Conservation (phyloP, 2,113 vertebrate species). For the Hydropotes inermis region DNA sequence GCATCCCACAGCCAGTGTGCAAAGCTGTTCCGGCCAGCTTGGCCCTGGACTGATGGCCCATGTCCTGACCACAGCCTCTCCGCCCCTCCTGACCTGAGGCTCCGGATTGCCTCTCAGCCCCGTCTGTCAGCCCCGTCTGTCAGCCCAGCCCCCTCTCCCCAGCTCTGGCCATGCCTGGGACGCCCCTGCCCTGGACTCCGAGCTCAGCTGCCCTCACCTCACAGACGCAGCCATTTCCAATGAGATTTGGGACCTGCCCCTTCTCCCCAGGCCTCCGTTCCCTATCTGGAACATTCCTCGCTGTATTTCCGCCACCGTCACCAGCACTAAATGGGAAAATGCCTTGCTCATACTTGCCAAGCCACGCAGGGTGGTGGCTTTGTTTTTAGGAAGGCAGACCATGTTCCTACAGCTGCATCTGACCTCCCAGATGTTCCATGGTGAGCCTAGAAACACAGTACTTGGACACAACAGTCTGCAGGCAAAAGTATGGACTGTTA, state of each 20-base stretch:
- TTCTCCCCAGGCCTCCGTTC: background rate
- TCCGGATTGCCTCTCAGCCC: background rate
- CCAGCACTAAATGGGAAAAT: background rate
- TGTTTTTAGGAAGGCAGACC: background rate
- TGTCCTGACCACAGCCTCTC: accelerated
- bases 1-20: background rate
- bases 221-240: accelerated
- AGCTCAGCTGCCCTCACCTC: background rate
- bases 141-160: accelerated
- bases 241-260: background rate
- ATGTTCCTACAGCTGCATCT: background rate
- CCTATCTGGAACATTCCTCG: background rate
- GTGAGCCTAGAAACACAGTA: background rate
- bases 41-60: background rate
- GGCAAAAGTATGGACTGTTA: conserved; percentile 32
- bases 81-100: accelerated
- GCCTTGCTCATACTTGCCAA: accelerated
- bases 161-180: background rate
- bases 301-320: background rate
- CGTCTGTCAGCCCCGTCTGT: accelerated
- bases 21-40: background rate
- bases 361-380: background rate
- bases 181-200: background rate
- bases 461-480: background rate
- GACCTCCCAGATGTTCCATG: background rate